Evolutionary conservation across 2,113 vertebrate genomes (phyloP).

Genomic region (Channa maculata): DNA sequence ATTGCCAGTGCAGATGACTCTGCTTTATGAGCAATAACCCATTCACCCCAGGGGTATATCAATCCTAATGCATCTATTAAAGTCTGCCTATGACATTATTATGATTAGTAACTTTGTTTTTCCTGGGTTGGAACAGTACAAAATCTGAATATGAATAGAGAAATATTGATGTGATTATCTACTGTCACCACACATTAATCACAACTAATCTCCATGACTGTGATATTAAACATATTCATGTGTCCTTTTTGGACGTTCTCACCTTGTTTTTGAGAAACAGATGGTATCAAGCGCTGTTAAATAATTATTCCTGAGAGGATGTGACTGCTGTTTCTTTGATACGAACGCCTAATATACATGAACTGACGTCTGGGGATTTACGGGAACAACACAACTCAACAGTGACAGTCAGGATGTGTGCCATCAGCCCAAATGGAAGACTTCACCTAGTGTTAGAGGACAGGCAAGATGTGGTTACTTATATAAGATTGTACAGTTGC

Average conservation of each 20-base stretch:
- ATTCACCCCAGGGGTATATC: constrained; percentile 72
- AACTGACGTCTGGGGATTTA: constrained; percentile 51
- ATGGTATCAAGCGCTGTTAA: constrained; percentile 57
- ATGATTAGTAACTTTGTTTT: constrained; percentile 79
- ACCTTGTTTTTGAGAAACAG: constrained; percentile 71
- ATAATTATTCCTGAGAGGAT: constrained; percentile 60
- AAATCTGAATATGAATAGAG: constrained; percentile 72
- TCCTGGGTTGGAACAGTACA: constrained; percentile 49
- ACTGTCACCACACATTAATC: constrained; percentile 69
- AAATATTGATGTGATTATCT: constrained; percentile 74
- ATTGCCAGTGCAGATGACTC: constrained; percentile 67
- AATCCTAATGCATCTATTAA: constrained; percentile 80
- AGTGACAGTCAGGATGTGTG: neutral
- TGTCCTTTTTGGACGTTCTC: constrained; percentile 66
- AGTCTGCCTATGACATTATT: constrained; percentile 75
- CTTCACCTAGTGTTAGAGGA: neutral
- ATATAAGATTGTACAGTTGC: constrained; percentile 12
- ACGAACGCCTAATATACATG: constrained; percentile 51
- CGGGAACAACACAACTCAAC: constrained; percentile 35
- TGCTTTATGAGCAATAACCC: constrained; percentile 77
- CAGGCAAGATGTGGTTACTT: neutral
- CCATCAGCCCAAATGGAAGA: constrained; percentile 5
- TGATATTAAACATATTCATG: constrained; percentile 67
- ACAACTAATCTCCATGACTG: constrained; percentile 60
- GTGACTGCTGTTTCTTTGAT: constrained; percentile 44